phyloP scores from a whole-genome alignment of 1,140 invertebrate species.

The Vanessa atalanta region DNA sequence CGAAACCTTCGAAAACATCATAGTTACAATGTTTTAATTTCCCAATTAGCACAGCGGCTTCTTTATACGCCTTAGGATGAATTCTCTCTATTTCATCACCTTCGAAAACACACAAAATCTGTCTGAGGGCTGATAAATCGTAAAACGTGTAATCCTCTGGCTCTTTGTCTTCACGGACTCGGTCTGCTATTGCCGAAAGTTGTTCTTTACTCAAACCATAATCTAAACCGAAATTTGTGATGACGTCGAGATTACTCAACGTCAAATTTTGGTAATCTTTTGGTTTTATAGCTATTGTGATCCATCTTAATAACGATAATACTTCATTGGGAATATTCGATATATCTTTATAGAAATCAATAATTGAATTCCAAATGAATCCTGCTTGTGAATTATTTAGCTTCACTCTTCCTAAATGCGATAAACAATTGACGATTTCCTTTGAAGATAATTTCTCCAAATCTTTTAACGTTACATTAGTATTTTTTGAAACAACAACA shows the following conservation, averaged over 20 bases:
- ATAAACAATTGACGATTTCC: slow-evolving; percentile 60
- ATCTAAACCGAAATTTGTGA: slow-evolving; percentile 76
- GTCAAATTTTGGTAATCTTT: slow-evolving; percentile 76
- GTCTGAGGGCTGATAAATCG: slow-evolving; percentile 73
- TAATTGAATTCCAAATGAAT: slow-evolving; percentile 65
- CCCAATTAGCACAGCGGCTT: slow-evolving; percentile 66
- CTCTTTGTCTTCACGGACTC: slow-evolving; percentile 74
- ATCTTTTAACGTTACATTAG: slow-evolving; percentile 44
- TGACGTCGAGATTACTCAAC: slow-evolving; percentile 73
- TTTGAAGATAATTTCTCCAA: slow-evolving; percentile 55
- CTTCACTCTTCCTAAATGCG: slow-evolving; percentile 56
- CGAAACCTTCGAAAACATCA: slow-evolving; percentile 67
- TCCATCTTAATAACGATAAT: slow-evolving; percentile 72
- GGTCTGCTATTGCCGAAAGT: slow-evolving; percentile 69
- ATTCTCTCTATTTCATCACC: slow-evolving; percentile 72
- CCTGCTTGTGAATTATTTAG: slow-evolving; percentile 52
- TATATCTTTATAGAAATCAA: slow-evolving; percentile 53
- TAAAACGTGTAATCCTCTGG: slow-evolving; percentile 78
- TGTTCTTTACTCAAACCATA: slow-evolving; percentile 67
- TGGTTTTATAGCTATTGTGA: slow-evolving; percentile 66
- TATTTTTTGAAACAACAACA: slow-evolving; percentile 42
- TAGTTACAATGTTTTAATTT: slow-evolving; percentile 65
- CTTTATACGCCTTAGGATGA: slow-evolving; percentile 74
- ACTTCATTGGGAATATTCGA: slow-evolving; percentile 70
- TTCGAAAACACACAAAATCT: slow-evolving; percentile 80